phyloP scores from a whole-genome alignment of 1,140 invertebrate genomes.

The Tetramorium simillimum region DNA sequence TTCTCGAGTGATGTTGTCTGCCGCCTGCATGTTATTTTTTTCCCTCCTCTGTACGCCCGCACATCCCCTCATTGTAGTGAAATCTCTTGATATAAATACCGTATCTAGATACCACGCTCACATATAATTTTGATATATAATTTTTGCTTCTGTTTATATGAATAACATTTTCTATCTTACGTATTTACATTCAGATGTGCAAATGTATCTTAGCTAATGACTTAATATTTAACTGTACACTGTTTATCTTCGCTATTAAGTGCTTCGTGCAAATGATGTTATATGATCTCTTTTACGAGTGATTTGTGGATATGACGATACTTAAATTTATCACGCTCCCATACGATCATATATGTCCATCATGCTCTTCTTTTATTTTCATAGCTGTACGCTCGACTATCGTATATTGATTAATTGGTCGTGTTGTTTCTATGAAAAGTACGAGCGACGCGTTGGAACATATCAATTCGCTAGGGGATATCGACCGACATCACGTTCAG shows the following conservation, averaged over 20 bases:
- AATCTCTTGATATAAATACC: constrained; percentile 7
- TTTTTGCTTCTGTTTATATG: neutral
- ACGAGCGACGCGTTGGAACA: constrained; percentile 25
- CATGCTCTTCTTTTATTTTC: constrained; percentile 22
- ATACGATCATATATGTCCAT: constrained; percentile 1
- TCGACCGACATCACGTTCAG: constrained; percentile 18
- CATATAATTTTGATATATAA: neutral
- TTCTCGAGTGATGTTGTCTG: constrained; percentile 33
- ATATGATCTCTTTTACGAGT: neutral
- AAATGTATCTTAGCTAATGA: neutral
- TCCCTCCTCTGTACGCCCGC: neutral
- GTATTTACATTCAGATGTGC: neutral
- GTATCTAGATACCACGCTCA: neutral
- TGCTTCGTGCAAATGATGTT: neutral
- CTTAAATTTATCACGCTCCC: neutral
- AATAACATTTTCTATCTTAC: neutral
- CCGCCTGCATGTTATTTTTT: constrained; percentile 38
- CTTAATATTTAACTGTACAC: no score
- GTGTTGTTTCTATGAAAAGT: constrained; percentile 73
- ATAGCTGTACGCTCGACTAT: constrained; percentile 21
- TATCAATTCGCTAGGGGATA: constrained; percentile 46
- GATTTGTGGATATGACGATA: neutral
- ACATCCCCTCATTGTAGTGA: neutral
- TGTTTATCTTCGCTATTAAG: neutral
- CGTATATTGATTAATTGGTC: constrained; percentile 66